phyloP scores from a whole-genome alignment of 2,797 vertebrate genomes.

The Cygnus olor region DNA sequence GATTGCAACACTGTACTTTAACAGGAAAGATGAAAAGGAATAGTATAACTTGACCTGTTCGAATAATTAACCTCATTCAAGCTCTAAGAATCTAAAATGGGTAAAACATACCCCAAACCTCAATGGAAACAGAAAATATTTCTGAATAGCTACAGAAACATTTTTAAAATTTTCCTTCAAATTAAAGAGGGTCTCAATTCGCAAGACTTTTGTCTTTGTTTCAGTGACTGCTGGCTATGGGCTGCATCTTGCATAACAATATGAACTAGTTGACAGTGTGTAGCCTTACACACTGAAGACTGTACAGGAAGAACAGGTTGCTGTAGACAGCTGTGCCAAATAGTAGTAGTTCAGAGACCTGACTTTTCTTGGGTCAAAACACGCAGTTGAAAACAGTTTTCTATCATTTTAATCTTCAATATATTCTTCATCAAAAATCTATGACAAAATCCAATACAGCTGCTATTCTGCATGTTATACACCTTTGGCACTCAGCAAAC shows the following conservation, averaged over 20 bases:
- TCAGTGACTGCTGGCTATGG: too few relatives aligned
- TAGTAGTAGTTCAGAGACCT: not conserved
- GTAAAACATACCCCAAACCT: not conserved
- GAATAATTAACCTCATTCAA: not conserved
- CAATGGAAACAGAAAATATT: not conserved
- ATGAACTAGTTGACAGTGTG: not conserved
- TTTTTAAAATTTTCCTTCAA: not conserved
- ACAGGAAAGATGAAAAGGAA: not conserved
- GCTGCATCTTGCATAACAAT: too few relatives aligned
- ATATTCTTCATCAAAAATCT: not conserved
- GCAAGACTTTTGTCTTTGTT: not conserved
- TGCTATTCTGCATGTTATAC: not conserved
- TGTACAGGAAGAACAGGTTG: not conserved
- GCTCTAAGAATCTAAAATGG: not conserved
- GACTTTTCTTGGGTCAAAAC: not conserved
- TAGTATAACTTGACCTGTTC: not conserved
- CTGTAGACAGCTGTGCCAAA: fast-evolving
- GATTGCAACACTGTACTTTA: not conserved
- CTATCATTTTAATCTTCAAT: not conserved
- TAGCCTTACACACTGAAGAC: not conserved
- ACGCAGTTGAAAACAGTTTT: not conserved
- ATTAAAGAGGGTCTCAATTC: not conserved
- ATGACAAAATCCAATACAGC: not conserved
- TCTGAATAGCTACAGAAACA: not conserved
- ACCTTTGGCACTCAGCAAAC: not conserved